Base-by-base conservation (phyloP, 1,140 invertebrate genomes). In the Pygmarrhopalites habei region DNA sequence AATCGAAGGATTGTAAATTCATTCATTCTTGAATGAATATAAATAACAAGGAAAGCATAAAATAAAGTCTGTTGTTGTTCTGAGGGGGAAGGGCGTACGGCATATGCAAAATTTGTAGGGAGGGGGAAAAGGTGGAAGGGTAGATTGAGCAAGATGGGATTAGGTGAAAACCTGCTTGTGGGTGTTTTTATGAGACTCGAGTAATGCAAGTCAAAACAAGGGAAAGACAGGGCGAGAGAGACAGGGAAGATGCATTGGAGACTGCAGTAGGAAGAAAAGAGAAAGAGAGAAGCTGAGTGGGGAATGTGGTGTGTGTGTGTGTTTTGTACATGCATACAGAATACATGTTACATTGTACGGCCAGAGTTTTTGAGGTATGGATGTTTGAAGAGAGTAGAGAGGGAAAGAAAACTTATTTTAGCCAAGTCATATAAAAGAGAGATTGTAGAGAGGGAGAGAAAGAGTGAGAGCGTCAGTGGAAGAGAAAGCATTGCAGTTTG, bases 401-500 rank as follows among this genome's bases (percentile, higher is more conserved):
- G 35, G 17, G 44, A 63, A 53, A 28, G 61, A 58, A 64, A 65
- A 60, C 57, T 58, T 60, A 58, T 64, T 60, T 64, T 55, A 60
- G 58, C 23, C 52, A 65, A 65, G 49, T 53, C 39, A 39, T 58
- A 64, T 58, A 58, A 64, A 64, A 57, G 28, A 28, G 25, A 29
- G 26, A 62, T 35, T 7, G 19, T 12, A 29, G 60, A 46, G 51
- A 15, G 35, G 17, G 21, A 21, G 41, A 60, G 49, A 62, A 19
- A 28, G 15, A 7, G 32, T 17, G 53, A 41, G 47, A 62, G 39
- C 61, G 57, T 17, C 39, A 56, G 49, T 25, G 60, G 53, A 58
- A 62, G 39, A 66, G 62, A 53, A 41, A 59, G 62, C 66, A 68
- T 68, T 68, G n/a, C 66, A 62, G 62, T 68, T 68, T 68, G 61